Conservation (phyloP, 2,113 vertebrate species). For the Megaceryle maxima region DNA sequence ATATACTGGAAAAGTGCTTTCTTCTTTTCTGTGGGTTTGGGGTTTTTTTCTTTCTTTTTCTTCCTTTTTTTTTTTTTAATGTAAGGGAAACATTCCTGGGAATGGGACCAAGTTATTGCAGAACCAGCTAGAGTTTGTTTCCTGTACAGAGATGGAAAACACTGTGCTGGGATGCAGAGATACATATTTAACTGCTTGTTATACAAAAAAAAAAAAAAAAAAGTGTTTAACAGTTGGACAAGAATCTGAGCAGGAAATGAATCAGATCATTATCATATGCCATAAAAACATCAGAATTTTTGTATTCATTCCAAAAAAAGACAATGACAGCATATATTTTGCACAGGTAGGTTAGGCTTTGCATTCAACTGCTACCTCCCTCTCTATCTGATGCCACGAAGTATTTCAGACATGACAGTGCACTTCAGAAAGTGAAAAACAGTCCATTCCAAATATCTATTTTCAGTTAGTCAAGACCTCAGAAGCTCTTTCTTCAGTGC, state of each 20-base stretch:
- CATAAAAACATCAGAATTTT: constrained; percentile 12
- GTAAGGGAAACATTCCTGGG: neutral
- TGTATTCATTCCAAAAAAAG: neutral
- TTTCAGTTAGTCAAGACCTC: neutral
- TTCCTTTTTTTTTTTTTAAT: neutral
- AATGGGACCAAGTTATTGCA: neutral
- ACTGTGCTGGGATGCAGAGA: neutral
- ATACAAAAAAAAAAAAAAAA: neutral
- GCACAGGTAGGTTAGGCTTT: neutral
- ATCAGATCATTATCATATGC: constrained; percentile 36
- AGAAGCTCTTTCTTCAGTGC: neutral
- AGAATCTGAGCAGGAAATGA: constrained; percentile 41
- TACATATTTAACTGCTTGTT: constrained; percentile 11
- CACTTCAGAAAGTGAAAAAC: neutral
- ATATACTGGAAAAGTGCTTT: neutral
- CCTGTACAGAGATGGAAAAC: neutral
- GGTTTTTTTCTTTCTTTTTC: neutral
- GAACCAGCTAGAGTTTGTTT: neutral
- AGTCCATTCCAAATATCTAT: neutral
- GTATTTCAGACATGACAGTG: neutral
- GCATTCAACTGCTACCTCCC: neutral
- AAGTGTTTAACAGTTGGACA: neutral
- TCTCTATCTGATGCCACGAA: neutral
- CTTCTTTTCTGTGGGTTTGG: neutral
- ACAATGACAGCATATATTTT: neutral